These are phyloP conservation scores for Brachymystax lenok DNA, from an alignment of 2,797 vertebrate genomes.

Conservation along the genomic window DNA sequence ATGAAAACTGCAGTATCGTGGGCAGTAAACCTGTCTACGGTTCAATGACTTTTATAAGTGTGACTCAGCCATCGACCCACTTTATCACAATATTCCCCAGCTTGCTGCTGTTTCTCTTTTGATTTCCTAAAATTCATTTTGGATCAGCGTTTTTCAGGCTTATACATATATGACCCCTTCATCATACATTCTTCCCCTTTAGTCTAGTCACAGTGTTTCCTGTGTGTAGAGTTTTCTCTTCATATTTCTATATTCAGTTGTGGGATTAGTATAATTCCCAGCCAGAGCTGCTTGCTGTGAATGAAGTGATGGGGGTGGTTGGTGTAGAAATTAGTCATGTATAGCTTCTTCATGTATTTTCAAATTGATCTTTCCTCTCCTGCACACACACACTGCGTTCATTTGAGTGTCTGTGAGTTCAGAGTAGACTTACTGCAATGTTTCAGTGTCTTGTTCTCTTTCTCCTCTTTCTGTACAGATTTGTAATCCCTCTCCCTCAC, in stretches of 20 bases:
- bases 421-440: neutral
- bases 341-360: neutral
- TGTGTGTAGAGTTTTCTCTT: neutral
- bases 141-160: conserved; percentile 3
- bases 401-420: neutral
- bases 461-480: neutral
- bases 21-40: neutral
- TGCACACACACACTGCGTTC: neutral
- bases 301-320: neutral
- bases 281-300: neutral
- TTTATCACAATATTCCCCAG: neutral
- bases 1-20: neutral
- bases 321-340: neutral
- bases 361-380: neutral
- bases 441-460: neutral
- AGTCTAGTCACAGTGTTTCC: neutral
- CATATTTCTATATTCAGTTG: neutral
- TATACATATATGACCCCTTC: neutral
- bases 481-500: neutral
- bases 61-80: neutral
- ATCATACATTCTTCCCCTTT: neutral
- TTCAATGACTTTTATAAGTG: neutral
- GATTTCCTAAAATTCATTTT: neutral
- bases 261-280: neutral
- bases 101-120: neutral